Conservation (phyloP, 2,888 invertebrate genomes). For the Strigamia crassipes region DNA sequence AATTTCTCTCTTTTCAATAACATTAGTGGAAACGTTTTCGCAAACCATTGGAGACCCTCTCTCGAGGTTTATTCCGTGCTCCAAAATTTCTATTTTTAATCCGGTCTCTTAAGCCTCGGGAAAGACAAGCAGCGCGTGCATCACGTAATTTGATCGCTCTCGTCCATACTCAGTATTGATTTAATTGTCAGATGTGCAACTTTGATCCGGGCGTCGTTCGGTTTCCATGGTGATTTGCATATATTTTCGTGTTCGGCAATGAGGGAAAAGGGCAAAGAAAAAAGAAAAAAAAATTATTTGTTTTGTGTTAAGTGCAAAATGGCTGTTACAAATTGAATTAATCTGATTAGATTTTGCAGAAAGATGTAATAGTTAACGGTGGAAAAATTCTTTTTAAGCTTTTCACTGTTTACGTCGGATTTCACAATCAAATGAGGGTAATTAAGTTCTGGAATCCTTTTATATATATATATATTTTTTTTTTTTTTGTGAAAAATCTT, state of each 20-base stretch:
- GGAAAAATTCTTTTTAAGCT: no score
- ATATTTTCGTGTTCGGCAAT: not conserved
- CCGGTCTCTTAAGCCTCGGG: constrained; percentile 14
- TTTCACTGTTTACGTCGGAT: no score
- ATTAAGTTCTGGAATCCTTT: no score
- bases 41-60: not conserved
- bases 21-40: not conserved
- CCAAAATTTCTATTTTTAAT: constrained; percentile 20
- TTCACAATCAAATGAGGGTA: no score
- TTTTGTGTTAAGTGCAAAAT: not conserved
- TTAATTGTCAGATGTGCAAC: constrained; percentile 40
- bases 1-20: not conserved
- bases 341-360: no score
- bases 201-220: constrained; percentile 20
- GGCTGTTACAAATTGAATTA: not conserved
- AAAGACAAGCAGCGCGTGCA: constrained; percentile 41
- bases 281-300: not conserved
- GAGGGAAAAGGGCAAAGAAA: not conserved
- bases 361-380: no score
- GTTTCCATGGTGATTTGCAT: constrained; percentile 42
- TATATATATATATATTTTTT: no score
- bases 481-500: no score
- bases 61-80: not conserved
- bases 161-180: constrained; percentile 38
- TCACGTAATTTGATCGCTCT: constrained; percentile 40